A percentile compares a stretch with the other conserved stretches of the same genome.
Conservation (phyloP, 2,113 vertebrate genomes). For the Rhipidura dahli region DNA sequence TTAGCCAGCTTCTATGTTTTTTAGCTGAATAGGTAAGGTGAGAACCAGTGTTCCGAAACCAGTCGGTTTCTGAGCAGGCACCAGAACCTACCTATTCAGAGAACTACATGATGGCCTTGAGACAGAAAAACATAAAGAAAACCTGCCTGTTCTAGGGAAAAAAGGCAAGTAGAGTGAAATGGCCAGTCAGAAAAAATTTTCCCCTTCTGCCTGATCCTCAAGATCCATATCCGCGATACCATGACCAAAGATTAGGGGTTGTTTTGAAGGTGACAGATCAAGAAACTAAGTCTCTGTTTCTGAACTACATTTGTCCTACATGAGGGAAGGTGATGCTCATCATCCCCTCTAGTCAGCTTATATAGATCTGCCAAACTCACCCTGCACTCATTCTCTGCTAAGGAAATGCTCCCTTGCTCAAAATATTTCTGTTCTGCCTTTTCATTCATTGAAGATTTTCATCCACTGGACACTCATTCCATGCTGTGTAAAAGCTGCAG, state of each 20-base stretch:
- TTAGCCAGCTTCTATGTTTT: background rate
- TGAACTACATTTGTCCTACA: background rate
- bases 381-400: background rate
- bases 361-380: background rate
- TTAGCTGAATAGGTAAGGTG: background rate
- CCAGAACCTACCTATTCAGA: background rate
- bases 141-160: background rate
- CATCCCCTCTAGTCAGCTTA: background rate
- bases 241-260: background rate
- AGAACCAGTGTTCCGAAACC: background rate
- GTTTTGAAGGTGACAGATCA: background rate
- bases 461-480: background rate
- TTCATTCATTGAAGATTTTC: background rate
- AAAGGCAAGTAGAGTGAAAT: background rate
- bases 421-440: background rate
- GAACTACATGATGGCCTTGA: accelerated
- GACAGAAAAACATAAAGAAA: background rate
- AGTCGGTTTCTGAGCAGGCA: background rate
- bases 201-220: background rate
- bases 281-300: background rate
- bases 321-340: background rate
- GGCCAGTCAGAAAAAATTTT: background rate
- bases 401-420: background rate
- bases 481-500: background rate
- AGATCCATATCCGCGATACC: background rate